A percentile compares a stretch with the other conserved stretches of the same genome.
Conservation (phyloP, 1,140 invertebrate genomes). For the Drosophila biarmipes region DNA sequence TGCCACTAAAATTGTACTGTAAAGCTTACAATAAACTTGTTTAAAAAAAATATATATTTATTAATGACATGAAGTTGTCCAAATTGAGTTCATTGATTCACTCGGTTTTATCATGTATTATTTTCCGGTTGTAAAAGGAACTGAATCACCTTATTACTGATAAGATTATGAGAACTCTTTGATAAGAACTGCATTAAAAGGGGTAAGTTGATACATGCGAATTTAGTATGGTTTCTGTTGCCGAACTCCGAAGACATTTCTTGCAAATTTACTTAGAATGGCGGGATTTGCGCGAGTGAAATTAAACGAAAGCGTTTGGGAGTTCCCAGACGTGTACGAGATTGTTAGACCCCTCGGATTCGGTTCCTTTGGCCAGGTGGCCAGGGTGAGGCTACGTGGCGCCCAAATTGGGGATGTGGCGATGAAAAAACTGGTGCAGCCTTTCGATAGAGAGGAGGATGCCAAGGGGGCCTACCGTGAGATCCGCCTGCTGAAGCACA, state of each 20-base stretch:
- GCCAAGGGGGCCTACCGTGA: conserved; percentile 99
- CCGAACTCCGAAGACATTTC: neutral
- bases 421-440: conserved; percentile 98
- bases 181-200: neutral
- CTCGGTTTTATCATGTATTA: neutral
- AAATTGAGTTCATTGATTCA: neutral
- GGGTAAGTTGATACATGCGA: neutral
- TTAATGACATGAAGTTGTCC: neutral
- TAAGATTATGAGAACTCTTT: neutral
- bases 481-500: conserved; percentile 97
- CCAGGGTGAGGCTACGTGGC: conserved; percentile 91
- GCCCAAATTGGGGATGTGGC: conserved; percentile 93
- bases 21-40: conserved; percentile 43
- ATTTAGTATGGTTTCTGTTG: neutral
- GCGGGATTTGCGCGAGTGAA: conserved; percentile 87
- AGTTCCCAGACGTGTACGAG: conserved; percentile 96
- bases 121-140: conserved; percentile 6
- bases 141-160: conserved; percentile 13
- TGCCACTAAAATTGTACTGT: conserved; percentile 18
- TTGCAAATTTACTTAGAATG: conserved; percentile 1
- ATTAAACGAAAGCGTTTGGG: conserved; percentile 98
- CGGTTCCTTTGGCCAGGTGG: conserved; percentile 99
- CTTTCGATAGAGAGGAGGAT: conserved; percentile 98
- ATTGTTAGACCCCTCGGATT: conserved; percentile 95
- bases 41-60: neutral